These are phyloP conservation scores for Battus philenor DNA, from an alignment of 1,140 invertebrate species.

Conservation along the genomic window DNA sequence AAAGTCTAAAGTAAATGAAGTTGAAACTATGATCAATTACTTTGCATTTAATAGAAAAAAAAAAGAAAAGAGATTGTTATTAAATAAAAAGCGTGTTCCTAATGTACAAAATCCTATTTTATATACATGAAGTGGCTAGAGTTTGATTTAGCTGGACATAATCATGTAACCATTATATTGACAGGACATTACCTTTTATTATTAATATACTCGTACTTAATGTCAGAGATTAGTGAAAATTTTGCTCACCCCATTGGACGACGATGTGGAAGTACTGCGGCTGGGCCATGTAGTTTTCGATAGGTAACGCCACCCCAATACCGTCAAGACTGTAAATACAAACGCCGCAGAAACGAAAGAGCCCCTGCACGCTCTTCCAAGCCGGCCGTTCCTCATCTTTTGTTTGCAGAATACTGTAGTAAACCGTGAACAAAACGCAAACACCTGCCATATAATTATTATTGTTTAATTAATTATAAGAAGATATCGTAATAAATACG, in stretches of 20 bases:
- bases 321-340: conserved; percentile 48
- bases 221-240: too few species aligned
- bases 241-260: conserved; percentile 31
- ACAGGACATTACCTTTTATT: background rate
- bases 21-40: too few species aligned
- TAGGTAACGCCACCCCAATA: conserved; percentile 35
- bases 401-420: conserved; percentile 35
- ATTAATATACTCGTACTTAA: background rate
- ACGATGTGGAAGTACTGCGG: conserved; percentile 36
- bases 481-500: too few species aligned
- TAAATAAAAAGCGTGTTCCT: too few species aligned
- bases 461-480: too few species aligned
- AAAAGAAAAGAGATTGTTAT: too few species aligned
- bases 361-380: conserved; percentile 41
- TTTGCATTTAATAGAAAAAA: too few species aligned
- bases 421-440: conserved; percentile 37
- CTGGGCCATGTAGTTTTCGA: conserved; percentile 53
- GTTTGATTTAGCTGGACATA: too few species aligned
- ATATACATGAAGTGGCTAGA: too few species aligned
- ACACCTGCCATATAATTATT: conserved; percentile 37
- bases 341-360: conserved; percentile 41
- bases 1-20: too few species aligned
- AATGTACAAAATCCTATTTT: too few species aligned
- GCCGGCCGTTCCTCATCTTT: conserved; percentile 28
- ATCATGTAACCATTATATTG: too few species aligned